Evolutionary conservation across 2,888 invertebrate genomes (phyloP).

Genomic region (Synergus itoensis): DNA sequence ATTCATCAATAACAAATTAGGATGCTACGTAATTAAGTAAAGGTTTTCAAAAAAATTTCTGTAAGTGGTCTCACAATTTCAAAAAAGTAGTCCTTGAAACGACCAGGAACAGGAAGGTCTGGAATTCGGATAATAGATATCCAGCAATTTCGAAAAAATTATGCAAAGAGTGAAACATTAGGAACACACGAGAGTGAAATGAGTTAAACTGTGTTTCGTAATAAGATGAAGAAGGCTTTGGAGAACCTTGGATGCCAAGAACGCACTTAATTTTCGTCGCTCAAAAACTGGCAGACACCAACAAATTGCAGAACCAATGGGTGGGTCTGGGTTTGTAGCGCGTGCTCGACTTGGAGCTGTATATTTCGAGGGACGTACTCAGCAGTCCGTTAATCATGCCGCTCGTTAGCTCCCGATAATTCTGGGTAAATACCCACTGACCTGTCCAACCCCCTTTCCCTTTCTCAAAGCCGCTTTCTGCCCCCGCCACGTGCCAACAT

Average conservation of each 20-base stretch:
- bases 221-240: conserved; percentile 14
- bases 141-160: conserved; percentile 1
- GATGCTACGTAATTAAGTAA: no score
- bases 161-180: background rate
- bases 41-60: no score
- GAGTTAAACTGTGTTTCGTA: conserved; percentile 17
- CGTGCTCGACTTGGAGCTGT: conserved; percentile 49
- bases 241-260: conserved; percentile 3
- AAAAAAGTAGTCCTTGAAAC: background rate
- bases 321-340: conserved; percentile 46
- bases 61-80: background rate
- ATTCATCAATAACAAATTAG: background rate
- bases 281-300: conserved; percentile 31
- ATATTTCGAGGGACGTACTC: conserved; percentile 46
- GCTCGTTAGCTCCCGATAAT: conserved; percentile 69
- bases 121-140: background rate
- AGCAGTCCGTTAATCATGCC: conserved; percentile 65
- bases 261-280: conserved; percentile 11
- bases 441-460: conserved; percentile 50
- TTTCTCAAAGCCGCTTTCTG: conserved; percentile 51
- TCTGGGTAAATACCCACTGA: conserved; percentile 60
- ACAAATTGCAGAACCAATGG: conserved; percentile 40
- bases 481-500: conserved; percentile 53
- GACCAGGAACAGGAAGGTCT: background rate
- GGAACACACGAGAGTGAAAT: background rate